Evolutionary conservation across 64 coral and sea anemone species (phyloP).

Genomic region (Montipora sp.): DNA sequence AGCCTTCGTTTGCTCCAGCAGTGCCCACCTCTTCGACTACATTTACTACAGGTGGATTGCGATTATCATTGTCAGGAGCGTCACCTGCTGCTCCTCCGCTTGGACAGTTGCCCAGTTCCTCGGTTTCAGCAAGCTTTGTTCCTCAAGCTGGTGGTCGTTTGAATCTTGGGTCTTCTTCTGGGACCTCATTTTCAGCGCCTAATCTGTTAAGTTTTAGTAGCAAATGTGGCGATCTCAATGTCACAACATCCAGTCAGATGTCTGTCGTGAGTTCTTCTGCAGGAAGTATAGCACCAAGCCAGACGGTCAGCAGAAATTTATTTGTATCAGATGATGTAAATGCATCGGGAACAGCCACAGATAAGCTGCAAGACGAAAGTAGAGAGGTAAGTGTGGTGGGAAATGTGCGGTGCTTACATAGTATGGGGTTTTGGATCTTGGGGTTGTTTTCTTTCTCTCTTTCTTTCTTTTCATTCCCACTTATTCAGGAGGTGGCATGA

Average conservation of each 20-base stretch:
- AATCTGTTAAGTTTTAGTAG: neutral
- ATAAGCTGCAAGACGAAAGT: neutral
- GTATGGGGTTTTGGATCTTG: too few relatives aligned
- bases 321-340: constrained; percentile 1
- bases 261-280: neutral
- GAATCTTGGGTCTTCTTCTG: neutral
- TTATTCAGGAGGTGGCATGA: too few relatives aligned
- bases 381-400: neutral
- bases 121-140: neutral
- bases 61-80: neutral
- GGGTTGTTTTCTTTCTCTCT: too few relatives aligned
- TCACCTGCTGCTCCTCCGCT: neutral
- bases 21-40: neutral
- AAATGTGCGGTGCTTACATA: neutral
- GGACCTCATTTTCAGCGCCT: neutral
- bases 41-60: neutral
- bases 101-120: neutral
- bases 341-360: neutral
- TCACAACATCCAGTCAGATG: neutral
- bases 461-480: too few relatives aligned
- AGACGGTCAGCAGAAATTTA: constrained; percentile 37
- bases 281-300: constrained; percentile 32
- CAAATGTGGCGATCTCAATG: neutral
- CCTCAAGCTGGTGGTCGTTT: constrained; percentile 1
- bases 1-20: constrained; percentile 30